Evolutionary conservation across 2,113 vertebrate species (phyloP).

Genomic region (Amphilophus citrinellus): DNA sequence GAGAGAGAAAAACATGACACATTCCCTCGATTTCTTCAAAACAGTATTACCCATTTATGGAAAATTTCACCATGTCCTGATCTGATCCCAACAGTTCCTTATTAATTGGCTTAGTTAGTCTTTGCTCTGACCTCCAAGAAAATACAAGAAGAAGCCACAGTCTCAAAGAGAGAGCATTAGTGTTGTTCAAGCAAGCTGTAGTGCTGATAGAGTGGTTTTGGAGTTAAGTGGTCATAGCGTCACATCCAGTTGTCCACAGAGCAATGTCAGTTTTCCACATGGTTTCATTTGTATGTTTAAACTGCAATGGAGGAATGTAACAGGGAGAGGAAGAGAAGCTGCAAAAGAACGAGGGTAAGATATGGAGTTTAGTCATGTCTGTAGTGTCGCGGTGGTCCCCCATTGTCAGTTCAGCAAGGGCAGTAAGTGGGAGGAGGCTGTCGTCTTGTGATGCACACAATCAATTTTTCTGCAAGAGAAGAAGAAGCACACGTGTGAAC

Average conservation of each 20-base stretch:
- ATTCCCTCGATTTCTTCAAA: conserved; percentile 43
- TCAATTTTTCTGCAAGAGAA: conserved; percentile 82
- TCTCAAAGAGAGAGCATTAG: conserved; percentile 1
- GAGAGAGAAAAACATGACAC: not conserved
- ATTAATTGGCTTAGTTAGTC: conserved; percentile 19
- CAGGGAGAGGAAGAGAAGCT: conserved; percentile 18
- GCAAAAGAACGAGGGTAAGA: conserved; percentile 38
- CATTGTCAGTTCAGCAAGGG: conserved; percentile 77
- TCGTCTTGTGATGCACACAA: conserved; percentile 81
- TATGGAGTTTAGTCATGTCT: conserved; percentile 45
- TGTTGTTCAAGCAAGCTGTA: conserved; percentile 24
- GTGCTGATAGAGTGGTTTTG: conserved; percentile 31
- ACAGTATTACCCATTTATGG: conserved; percentile 40
- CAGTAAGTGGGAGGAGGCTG: conserved; percentile 82
- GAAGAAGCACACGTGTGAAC: conserved; percentile 1
- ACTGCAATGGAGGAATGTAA: conserved; percentile 66
- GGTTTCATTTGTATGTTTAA: conserved; percentile 40
- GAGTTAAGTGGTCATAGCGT: conserved; percentile 63
- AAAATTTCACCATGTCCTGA: conserved; percentile 34
- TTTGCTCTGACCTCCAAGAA: conserved; percentile 16
- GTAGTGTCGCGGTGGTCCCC: conserved; percentile 65
- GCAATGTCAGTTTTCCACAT: conserved; percentile 31
- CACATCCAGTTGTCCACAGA: conserved; percentile 59
- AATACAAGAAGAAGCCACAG: conserved; percentile 38
- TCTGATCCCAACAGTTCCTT: conserved; percentile 34